Evolutionary conservation across 2,888 invertebrate genomes (phyloP), one percentile per base, ranked within the genome.

Genomic region (Agrochola litura): DNA sequence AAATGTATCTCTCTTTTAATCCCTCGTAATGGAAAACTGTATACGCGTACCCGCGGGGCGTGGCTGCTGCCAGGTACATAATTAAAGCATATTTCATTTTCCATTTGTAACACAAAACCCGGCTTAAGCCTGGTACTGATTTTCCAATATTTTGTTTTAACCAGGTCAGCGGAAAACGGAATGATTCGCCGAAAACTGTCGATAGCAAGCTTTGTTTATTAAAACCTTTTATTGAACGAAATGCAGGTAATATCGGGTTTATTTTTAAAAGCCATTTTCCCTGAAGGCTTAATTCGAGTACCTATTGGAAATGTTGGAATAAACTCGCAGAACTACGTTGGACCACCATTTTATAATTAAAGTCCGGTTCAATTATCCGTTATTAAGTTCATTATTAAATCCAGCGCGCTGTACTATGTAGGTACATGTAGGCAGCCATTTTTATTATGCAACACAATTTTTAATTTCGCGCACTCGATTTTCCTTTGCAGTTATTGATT

Each of bases 351-450:
- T 82, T 85, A 75, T 77, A 84, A 86, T 86, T 84, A 73, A 87
- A 78, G 68, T 74, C 73, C 9, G 63, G 69, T 76, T 67, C 75
- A 84, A 86, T 87, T 82, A 84, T 75, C 76, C 60, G 77, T 80
- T 74, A 73, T 83, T 83, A 77, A 74, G 81, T 84, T 86, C 73
- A 80, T 86, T 85, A 85, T 81, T 49, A 69, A 81, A 85, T 37
- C 54, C 71, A 70, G 58, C 63, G 58, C 63, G 71, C 46, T 77
- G 49, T 72, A 76, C 58, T 76, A 25, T 58, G 81, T 66, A 81
- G 41, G 46, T 68, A 63, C n/a, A 19, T 22, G 37, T n/a, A 43
- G 64, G 56, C 71, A 9, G 72, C 61, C 63, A 67, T 79, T 86
- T 46, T 79, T 73, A 66, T 76, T 76, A 73, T 82, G 71, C 49